A percentile compares a stretch with the other conserved stretches of the same genome.
phyloP scores from a whole-genome alignment of 2,113 vertebrate genomes.

The Nyctibius bracteatus region DNA sequence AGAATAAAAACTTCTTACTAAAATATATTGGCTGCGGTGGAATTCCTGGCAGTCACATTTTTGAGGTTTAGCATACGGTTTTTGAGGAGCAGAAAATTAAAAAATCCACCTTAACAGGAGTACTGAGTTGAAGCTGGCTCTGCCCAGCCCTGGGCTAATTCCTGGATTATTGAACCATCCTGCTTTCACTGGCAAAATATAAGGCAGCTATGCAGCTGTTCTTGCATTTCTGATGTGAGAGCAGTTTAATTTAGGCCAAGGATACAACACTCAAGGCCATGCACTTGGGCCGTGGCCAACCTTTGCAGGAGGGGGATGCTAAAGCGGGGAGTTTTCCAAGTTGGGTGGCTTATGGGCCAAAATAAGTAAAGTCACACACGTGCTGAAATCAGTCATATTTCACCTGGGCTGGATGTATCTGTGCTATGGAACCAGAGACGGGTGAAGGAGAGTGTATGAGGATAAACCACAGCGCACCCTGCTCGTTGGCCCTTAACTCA shows the following conservation, averaged over 20 bases:
- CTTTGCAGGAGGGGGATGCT: background rate
- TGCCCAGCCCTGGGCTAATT: background rate
- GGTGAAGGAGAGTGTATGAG: background rate
- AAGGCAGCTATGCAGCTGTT: background rate
- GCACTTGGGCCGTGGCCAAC: background rate
- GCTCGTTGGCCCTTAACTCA: background rate
- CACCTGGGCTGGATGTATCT: background rate
- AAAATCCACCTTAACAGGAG: background rate
- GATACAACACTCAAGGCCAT: background rate
- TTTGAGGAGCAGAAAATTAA: background rate
- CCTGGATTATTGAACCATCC: background rate
- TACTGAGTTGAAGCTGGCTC: background rate
- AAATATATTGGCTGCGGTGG: background rate
- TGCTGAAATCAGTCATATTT: background rate
- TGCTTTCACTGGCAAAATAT: background rate
- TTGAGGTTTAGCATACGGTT: background rate
- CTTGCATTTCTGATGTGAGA: background rate
- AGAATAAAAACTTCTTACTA: background rate
- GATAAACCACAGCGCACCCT: background rate
- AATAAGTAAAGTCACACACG: background rate
- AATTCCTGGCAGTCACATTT: background rate
- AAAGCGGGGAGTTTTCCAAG: background rate
- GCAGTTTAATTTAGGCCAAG: slow-evolving; percentile 1
- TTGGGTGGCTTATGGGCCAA: background rate
- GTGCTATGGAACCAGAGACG: background rate